A percentile compares a stretch with the other conserved stretches of the same genome.
These are phyloP conservation scores for Diplolepis rosae DNA, from an alignment of 2,888 invertebrate species.

Conservation along the genomic window DNA sequence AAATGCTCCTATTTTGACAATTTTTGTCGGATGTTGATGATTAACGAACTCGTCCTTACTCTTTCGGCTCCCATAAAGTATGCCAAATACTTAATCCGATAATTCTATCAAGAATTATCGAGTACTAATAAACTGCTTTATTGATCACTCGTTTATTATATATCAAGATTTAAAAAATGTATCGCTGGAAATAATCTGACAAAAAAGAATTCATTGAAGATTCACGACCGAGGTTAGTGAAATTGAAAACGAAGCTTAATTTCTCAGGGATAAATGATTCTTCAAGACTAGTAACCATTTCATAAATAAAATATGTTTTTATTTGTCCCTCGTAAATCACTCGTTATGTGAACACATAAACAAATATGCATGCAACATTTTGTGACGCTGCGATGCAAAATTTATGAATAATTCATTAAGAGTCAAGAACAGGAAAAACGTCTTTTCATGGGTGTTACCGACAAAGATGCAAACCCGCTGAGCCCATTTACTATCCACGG, in stretches of 20 bases:
- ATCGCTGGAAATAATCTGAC: too few species aligned
- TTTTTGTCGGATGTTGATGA: too few species aligned
- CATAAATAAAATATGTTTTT: not conserved
- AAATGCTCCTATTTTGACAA: too few species aligned
- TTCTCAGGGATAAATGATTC: not conserved
- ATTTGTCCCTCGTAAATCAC: not conserved
- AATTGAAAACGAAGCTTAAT: not conserved
- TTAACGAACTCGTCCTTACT: too few species aligned
- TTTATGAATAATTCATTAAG: constrained; percentile 1
- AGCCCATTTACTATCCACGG: not conserved
- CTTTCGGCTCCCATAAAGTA: too few species aligned
- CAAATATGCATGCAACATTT: not conserved
- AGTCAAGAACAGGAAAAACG: not conserved
- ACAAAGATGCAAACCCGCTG: not conserved
- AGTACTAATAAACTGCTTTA: too few species aligned
- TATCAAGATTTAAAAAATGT: too few species aligned
- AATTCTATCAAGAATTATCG: too few species aligned
- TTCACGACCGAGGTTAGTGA: not conserved
- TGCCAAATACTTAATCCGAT: too few species aligned
- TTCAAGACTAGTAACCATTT: not conserved
- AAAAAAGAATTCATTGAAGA: not conserved
- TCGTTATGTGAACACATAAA: not conserved
- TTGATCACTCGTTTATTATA: too few species aligned
- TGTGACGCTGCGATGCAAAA: not conserved
- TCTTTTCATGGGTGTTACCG: not conserved